phyloP scores from a whole-genome alignment of 2,797 vertebrate species.

The Ceryle rudis region DNA sequence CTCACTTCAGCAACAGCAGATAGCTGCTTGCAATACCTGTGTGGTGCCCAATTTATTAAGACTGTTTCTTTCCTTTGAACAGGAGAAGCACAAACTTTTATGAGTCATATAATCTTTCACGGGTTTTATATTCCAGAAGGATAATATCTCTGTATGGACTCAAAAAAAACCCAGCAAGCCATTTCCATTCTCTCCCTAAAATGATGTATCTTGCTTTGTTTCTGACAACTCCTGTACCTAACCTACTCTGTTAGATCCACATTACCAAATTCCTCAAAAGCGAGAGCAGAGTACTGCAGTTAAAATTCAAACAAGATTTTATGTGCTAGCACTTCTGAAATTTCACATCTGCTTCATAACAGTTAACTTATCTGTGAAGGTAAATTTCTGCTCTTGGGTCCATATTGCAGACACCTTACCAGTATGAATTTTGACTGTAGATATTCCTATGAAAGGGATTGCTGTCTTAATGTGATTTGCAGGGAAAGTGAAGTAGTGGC shows the following conservation, averaged over 20 bases:
- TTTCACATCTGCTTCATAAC: not conserved
- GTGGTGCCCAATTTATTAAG: not conserved
- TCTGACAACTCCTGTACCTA: not conserved
- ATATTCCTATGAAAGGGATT: not conserved
- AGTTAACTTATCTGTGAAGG: not conserved
- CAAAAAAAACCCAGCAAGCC: not conserved
- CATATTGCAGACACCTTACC: not conserved
- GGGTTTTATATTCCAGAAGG: not conserved
- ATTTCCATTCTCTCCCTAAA: not conserved
- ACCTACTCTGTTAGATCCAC: not conserved
- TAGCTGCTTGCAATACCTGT: not conserved
- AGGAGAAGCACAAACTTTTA: slow-evolving; percentile 8
- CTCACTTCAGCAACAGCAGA: not conserved
- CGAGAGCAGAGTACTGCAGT: not conserved
- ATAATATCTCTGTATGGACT: not conserved
- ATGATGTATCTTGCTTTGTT: not conserved
- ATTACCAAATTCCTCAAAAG: not conserved
- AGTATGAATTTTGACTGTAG: not conserved
- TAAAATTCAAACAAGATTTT: not conserved
- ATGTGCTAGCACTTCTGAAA: not conserved
- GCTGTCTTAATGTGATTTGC: not conserved
- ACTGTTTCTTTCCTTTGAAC: slow-evolving; percentile 1
- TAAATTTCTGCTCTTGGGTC: not conserved
- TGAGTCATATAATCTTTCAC: slow-evolving; percentile 3
- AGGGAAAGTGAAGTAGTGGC: not conserved